Conservation (phyloP, 2,113 vertebrate genomes). For the Petroica traversi region DNA sequence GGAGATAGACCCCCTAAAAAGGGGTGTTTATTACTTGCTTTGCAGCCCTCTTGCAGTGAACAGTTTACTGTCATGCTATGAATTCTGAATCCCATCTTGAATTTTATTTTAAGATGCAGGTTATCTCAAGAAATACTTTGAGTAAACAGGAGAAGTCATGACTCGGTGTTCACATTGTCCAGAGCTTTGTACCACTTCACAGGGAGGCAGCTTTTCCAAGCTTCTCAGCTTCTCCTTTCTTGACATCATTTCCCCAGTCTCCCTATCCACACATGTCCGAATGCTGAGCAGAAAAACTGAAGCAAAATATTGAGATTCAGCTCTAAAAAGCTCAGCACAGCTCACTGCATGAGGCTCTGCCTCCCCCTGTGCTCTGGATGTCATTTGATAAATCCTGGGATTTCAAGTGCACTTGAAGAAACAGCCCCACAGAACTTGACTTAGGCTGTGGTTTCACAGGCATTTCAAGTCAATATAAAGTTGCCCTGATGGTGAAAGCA, state of each 20-base stretch:
- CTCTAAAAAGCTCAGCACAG: background rate
- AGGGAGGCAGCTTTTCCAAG: background rate
- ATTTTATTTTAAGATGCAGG: background rate
- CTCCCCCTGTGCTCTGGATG: background rate
- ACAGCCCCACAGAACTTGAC: background rate
- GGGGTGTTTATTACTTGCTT: background rate
- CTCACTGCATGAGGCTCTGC: background rate
- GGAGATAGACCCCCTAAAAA: background rate
- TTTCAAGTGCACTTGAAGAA: background rate
- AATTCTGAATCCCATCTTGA: background rate
- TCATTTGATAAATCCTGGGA: background rate
- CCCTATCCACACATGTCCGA: background rate
- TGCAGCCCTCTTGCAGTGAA: background rate
- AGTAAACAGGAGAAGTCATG: background rate
- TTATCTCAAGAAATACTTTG: background rate
- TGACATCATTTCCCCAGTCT: fast-evolving
- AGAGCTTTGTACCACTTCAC: background rate
- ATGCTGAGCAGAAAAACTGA: background rate
- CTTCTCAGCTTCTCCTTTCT: background rate
- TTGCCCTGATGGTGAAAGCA: background rate
- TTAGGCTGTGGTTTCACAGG: background rate
- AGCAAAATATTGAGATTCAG: background rate
- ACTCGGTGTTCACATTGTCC: background rate
- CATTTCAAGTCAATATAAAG: background rate
- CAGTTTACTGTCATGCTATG: background rate